A percentile compares a stretch with the other conserved stretches of the same genome.
Conservation (phyloP, 2,797 vertebrate species). For the Benthosema pterotum region DNA sequence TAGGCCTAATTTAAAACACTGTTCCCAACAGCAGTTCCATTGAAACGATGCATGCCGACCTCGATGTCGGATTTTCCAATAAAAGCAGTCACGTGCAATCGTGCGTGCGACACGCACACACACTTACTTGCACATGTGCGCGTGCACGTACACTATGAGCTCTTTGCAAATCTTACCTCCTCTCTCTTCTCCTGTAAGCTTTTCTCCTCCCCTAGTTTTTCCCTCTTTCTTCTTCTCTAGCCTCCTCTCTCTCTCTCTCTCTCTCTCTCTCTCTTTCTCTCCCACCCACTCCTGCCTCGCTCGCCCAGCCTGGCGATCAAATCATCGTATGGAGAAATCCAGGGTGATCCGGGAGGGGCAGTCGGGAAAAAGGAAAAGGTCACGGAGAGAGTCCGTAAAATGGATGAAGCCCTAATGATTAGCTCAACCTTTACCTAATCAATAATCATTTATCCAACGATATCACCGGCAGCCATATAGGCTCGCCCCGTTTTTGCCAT, state of each 20-base stretch:
- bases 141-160: conserved; percentile 2
- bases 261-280: background rate
- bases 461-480: conserved; percentile 78
- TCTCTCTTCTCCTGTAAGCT: conserved; percentile 14
- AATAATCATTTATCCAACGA: conserved; percentile 89
- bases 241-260: background rate
- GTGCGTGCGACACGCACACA: background rate
- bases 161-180: background rate
- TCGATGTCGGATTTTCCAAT: background rate
- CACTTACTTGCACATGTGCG: conserved; percentile 1
- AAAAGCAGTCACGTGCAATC: background rate
- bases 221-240: conserved; percentile 20
- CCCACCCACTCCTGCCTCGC: conserved; percentile 26
- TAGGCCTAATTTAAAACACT: conserved; percentile 26
- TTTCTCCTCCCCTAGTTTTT: background rate
- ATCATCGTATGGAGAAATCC: conserved; percentile 80
- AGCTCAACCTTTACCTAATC: conserved; percentile 89
- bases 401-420: conserved; percentile 89
- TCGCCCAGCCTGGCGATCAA: conserved; percentile 68
- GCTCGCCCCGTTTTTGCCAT: conserved; percentile 79
- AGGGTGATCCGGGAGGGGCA: conserved; percentile 63
- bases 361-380: conserved; percentile 84
- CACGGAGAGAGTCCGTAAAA: conserved; percentile 82
- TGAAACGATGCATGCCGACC: background rate
- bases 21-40: conserved; percentile 15